Evolutionary conservation across 2,888 invertebrate genomes (phyloP), one percentile per base, ranked within the genome.

Genomic region (Tribolium freemani): DNA sequence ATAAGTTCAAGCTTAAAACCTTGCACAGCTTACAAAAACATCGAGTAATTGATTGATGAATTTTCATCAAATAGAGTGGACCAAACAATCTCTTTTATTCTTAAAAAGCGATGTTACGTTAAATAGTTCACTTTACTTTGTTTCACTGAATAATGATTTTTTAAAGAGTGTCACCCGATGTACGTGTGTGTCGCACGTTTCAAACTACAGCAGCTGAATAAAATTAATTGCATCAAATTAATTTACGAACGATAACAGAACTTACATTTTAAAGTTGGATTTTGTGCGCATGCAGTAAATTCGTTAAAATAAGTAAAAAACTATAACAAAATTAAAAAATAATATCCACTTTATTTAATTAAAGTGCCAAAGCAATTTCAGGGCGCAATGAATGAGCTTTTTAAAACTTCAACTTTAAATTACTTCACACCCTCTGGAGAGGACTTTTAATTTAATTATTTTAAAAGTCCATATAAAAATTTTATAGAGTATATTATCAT

Each of bases 401-500:
- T 70, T 71, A 73, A 68, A 72, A 73, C 73, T 73, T 70, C 70
- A 73, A 60, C 70, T 73, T 71, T 61, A 71, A 74, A 74, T 74
- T 74, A 74, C 74, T 71, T 71, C 46, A 51, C 53, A 63, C 38
- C 64, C 74, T 71, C 71, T 30, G 20, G 74, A 57, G 74, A 51
- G 26, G 66, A 53, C 68, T 68, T 60, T 71, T 60, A 71, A 74
- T 61, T 74, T 71, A 71, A 71, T 74, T 74, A 71, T 68, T 63
- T 53, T 60, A 44, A 54, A 64, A 64, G 21, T 64, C 53, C 20
- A 16, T 50, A 45, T 53, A 64, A 64, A 64, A 64, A 64, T 26
- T 20, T 44, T 21, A 44, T 6, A 64, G 21, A 60, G 10, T 53
- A 26, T 31, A 50, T 50, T 63, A 13, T 46, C 46, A n/a, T 60